Base-by-base conservation (phyloP, 2,797 vertebrate genomes). In the Meda fulgida region DNA sequence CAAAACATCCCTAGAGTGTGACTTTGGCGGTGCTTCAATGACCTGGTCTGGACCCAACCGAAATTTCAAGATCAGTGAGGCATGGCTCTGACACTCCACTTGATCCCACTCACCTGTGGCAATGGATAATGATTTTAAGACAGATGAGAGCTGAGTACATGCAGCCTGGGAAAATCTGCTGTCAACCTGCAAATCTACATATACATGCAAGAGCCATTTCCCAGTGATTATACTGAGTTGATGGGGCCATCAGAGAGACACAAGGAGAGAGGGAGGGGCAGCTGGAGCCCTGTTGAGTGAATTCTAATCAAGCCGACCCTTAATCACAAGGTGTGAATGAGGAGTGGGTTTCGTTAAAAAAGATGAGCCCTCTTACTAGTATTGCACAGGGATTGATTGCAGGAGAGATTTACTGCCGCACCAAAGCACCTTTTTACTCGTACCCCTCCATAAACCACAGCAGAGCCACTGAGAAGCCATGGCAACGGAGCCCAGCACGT, bases 301-400 rank as follows among this genome's bases (percentile, higher is more conserved):
- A 80, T 87, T 81, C 84, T 85, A 88, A 86, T 78, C 86, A 88
- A 85, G 60, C 40, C 23, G 53, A 80, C 78, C 65, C 80, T 85
- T 85, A 87, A 88, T 89, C 89, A 87, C 73, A 38, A 77, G 87
- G 58, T 82, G 76, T 83, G 86, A 89, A 88, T 85, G 85, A 91
- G 73, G 60, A 81, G 84, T 84, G 80, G 83, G 85, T 72, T 88
- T 82, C 40, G 80, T 77, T 83, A 78, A 55, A 53, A 48, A 73
- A 84, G 76, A 78, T 40, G 40, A 84, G 83, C 82, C 21, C 84
- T 88, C 83, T 85, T 85, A 88, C 85, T 84, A 88, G 83, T 84
- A 89, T 87, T 90, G 85, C 84, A 76, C 34, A 10, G 36, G 78
- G 77, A 91, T 89, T 85, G 84, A 91, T 90, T 87, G 55, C 29